Evolutionary conservation across 2,113 vertebrate species (phyloP), one percentile per base, ranked within the genome.

Genomic region (Malurus elegans): DNA sequence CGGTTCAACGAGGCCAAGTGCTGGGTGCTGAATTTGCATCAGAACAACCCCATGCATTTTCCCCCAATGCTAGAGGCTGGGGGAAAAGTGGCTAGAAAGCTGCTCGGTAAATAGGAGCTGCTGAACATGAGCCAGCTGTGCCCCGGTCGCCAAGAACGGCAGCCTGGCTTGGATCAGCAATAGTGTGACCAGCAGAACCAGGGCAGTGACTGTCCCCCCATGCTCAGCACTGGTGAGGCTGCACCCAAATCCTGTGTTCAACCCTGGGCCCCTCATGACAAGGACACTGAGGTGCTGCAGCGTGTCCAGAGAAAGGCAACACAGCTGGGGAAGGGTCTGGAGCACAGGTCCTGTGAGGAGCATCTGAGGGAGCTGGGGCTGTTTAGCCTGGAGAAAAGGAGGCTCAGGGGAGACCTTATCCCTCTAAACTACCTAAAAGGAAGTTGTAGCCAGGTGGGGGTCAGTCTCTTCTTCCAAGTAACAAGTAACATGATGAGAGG

Each of bases 231-330:
- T 40, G 54, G 17, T 26, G 4, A 1, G 25, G 14, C 40, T 19
- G n/a, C 25, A 42, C 14, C 12, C 1, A 0, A 75, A 45, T 34
- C 13, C 38, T 47, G 20, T 32, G 40, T 2, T 28, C 53, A 26
- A 20, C 48, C 61, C 23, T 34, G 40, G 16, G 19, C 5, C 60
- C 23, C 32, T 29, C 51, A 51, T 0, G 1, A 13, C 26, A 51
- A 44, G 28, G 60, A 24, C n/a, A 12, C 0, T 8, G 47, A 34
- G 19, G 8, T 10, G 24, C 60, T 38, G 53, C 8, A 53, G 28
- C 0, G 0, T 7, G 11, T 18, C 38, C n/a, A 61, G 53, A 75
- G 47, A 60, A 67, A 6, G 19, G 7, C 32, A 36, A 25, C 0
- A 0, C 17, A 60, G 14, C 29, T 61, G n/a, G 19, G 16, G 17